Conservation (phyloP, 2,888 invertebrate genomes). For the Pristionchus mayeri region DNA sequence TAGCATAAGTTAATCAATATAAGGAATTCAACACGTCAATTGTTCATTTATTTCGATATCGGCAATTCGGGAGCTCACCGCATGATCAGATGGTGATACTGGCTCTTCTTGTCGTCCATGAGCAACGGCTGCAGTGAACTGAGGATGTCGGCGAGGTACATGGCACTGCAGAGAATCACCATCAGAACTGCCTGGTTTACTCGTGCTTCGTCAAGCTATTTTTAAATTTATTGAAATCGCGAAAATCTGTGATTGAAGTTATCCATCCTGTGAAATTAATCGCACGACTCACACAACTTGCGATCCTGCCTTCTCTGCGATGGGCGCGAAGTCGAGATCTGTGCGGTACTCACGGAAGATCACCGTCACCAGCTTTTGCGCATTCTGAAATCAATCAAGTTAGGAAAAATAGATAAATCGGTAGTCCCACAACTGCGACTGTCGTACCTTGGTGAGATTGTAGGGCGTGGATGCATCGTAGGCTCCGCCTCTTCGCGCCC, state of each 20-base stretch:
- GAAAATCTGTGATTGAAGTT: too few relatives aligned
- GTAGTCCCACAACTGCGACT: background rate
- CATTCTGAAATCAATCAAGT: background rate
- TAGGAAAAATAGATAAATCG: too few relatives aligned
- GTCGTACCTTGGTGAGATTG: constrained; percentile 43
- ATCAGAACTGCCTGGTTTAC: background rate
- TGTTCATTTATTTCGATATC: constrained; percentile 4
- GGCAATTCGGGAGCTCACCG: constrained; percentile 48
- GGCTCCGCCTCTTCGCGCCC: constrained; percentile 12
- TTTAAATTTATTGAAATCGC: background rate
- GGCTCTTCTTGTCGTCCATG: constrained; percentile 43
- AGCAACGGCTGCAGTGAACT: background rate
- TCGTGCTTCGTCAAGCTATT: background rate
- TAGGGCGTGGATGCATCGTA: background rate
- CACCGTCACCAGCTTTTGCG: background rate
- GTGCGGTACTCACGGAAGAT: constrained; percentile 28
- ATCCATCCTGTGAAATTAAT: too few relatives aligned
- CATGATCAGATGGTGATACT: constrained; percentile 41
- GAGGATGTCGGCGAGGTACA: constrained; percentile 37
- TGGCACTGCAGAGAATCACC: background rate
- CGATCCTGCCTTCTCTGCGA: background rate
- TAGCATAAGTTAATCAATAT: background rate
- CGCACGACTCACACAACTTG: background rate
- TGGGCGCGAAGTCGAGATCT: constrained; percentile 27
- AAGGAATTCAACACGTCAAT: background rate